These are phyloP conservation scores for Dromiciops gliroides DNA, from an alignment of 2,113 vertebrate species.

Conservation along the genomic window DNA sequence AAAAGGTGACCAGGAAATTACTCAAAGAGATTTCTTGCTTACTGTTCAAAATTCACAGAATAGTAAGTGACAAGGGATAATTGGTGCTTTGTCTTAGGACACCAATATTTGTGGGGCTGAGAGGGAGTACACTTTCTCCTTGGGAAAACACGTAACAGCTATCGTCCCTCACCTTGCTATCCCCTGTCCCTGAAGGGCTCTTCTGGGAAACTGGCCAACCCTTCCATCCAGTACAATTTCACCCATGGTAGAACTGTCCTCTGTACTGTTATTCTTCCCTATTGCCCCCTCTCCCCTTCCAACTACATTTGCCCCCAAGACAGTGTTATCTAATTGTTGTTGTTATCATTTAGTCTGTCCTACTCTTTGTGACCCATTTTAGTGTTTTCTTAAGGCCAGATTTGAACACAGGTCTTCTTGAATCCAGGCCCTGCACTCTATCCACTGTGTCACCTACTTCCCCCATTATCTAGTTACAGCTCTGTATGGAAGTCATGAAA, in stretches of 20 bases:
- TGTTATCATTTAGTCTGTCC: neutral
- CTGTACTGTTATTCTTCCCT: neutral
- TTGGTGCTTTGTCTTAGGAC: neutral
- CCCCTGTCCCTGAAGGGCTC: neutral
- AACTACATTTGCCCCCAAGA: neutral
- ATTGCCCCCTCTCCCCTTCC: neutral
- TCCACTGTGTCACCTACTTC: neutral
- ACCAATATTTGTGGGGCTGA: neutral
- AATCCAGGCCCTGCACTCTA: neutral
- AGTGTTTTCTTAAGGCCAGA: neutral
- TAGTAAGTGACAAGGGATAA: neutral
- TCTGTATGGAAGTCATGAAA: neutral
- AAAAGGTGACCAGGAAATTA: neutral
- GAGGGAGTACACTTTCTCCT: neutral
- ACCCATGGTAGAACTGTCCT: neutral
- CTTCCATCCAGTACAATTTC: neutral
- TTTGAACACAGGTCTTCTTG: too few species aligned
- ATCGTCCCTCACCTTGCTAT: neutral
- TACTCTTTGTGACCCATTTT: neutral
- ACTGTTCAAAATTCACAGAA: neutral
- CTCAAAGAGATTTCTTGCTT: neutral
- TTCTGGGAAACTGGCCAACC: neutral
- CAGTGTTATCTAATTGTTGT: neutral
- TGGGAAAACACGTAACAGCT: neutral
- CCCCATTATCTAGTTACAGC: neutral